These are phyloP conservation scores for Isoperla grammatica DNA, from an alignment of 2,888 invertebrate species.

Conservation along the genomic window DNA sequence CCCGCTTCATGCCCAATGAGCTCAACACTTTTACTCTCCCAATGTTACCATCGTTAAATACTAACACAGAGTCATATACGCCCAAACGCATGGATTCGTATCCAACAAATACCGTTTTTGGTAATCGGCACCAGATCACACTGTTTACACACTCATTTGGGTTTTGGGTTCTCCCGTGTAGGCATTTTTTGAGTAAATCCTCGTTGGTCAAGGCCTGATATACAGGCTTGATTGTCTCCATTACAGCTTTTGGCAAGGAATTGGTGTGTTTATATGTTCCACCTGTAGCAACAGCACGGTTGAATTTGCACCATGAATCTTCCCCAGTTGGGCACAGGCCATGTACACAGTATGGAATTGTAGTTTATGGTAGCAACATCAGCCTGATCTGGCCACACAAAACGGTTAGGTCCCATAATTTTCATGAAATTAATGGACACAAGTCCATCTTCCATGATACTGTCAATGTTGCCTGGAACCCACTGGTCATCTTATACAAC, in stretches of 20 bases:
- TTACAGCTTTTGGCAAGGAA: neutral
- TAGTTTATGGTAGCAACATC: neutral
- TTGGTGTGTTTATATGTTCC: slow-evolving; percentile 5
- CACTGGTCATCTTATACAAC: neutral
- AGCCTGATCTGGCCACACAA: neutral
- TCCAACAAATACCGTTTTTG: slow-evolving; percentile 12
- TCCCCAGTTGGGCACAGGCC: slow-evolving; percentile 12
- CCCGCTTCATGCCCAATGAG: no score
- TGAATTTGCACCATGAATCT: slow-evolving; percentile 16
- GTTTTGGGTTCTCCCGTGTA: slow-evolving; percentile 18
- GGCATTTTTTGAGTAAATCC: slow-evolving; percentile 14
- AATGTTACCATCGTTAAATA: no score
- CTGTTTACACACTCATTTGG: slow-evolving; percentile 18
- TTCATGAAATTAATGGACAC: neutral
- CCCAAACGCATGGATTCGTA: no score
- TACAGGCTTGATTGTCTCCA: slow-evolving; percentile 25
- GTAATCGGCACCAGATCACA: slow-evolving; percentile 12
- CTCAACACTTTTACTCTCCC: no score
- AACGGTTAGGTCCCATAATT: neutral
- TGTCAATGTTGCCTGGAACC: neutral
- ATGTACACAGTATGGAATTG: slow-evolving; percentile 4
- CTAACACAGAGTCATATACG: no score
- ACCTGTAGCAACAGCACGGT: neutral
- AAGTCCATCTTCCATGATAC: neutral
- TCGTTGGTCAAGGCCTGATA: slow-evolving; percentile 13